A percentile compares a stretch with the other conserved stretches of the same genome.
phyloP scores from a whole-genome alignment of 2,888 invertebrate genomes.

The Pardosa pseudoannulata region DNA sequence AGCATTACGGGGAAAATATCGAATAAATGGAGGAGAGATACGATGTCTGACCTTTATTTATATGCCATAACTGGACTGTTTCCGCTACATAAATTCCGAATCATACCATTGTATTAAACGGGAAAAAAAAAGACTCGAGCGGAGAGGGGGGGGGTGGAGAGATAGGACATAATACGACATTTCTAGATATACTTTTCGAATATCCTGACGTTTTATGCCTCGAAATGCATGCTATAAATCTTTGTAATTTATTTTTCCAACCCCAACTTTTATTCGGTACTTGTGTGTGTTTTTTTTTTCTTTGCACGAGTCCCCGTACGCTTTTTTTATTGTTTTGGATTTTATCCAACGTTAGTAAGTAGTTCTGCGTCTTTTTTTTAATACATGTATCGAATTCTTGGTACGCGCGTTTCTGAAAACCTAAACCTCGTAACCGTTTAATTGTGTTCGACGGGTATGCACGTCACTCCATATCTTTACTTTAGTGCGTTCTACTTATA shows the following conservation, averaged over 20 bases:
- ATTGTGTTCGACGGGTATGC: no score
- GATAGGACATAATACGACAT: not conserved
- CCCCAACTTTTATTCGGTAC: not conserved
- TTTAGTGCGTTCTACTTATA: no score
- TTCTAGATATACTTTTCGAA: constrained; percentile 19
- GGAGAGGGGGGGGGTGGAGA: no score
- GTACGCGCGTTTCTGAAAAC: no score
- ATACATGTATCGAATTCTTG: no score
- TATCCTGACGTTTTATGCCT: constrained; percentile 10
- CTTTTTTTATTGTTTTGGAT: not conserved
- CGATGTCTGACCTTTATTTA: constrained; percentile 9
- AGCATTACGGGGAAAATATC: constrained; percentile 1
- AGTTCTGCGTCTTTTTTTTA: no score
- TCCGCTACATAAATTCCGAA: constrained; percentile 16
- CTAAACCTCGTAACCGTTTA: no score
- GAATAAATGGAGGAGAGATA: constrained; percentile 14
- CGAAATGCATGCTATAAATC: constrained; percentile 14
- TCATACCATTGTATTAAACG: constrained; percentile 1
- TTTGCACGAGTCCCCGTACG: not conserved
- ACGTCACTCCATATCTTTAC: no score
- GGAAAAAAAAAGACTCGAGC: not conserved
- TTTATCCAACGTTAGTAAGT: no score
- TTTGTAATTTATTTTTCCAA: not conserved
- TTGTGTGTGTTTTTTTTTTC: not conserved
- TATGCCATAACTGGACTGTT: constrained; percentile 17